Evolutionary conservation across 1,140 invertebrate genomes (phyloP).

Genomic region (Scaptomyza montana): DNA sequence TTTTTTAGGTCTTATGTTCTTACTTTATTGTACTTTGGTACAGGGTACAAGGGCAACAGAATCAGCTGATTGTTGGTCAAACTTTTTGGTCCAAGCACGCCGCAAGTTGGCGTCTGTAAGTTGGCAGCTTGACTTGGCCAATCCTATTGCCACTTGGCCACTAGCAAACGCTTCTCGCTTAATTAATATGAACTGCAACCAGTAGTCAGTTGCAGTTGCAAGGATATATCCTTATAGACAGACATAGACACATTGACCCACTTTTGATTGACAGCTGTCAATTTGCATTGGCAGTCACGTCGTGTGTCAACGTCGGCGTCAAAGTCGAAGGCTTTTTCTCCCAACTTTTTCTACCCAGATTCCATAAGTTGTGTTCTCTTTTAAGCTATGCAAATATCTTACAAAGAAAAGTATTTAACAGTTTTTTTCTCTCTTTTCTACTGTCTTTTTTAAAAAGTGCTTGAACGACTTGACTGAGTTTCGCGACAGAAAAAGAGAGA

Average conservation of each 20-base stretch:
- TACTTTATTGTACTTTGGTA: too few species aligned
- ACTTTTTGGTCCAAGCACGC: background rate
- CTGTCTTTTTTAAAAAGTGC: too few species aligned
- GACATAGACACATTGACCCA: constrained; percentile 1
- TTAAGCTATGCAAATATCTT: too few species aligned
- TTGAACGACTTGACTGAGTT: too few species aligned
- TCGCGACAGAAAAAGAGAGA: too few species aligned
- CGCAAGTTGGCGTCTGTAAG: background rate
- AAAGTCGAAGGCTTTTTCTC: constrained; percentile 37
- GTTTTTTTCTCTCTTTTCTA: too few species aligned
- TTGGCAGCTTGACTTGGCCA: constrained; percentile 21
- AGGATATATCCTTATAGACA: constrained; percentile 1
- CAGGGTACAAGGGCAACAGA: background rate
- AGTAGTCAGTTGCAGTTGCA: constrained; percentile 19
- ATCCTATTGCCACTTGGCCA: constrained; percentile 27
- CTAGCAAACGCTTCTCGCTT: constrained; percentile 19
- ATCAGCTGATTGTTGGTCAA: constrained; percentile 3
- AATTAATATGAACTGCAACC: constrained; percentile 72
- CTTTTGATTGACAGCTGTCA: constrained; percentile 74
- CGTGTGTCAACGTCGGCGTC: constrained; percentile 18
- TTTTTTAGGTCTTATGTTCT: too few species aligned
- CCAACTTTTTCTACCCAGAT: background rate
- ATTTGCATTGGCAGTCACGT: constrained; percentile 59
- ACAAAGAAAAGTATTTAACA: too few species aligned
- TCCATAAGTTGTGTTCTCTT: constrained; percentile 11